Conservation (phyloP, 2,888 invertebrate species). For the Pammene aurita region DNA sequence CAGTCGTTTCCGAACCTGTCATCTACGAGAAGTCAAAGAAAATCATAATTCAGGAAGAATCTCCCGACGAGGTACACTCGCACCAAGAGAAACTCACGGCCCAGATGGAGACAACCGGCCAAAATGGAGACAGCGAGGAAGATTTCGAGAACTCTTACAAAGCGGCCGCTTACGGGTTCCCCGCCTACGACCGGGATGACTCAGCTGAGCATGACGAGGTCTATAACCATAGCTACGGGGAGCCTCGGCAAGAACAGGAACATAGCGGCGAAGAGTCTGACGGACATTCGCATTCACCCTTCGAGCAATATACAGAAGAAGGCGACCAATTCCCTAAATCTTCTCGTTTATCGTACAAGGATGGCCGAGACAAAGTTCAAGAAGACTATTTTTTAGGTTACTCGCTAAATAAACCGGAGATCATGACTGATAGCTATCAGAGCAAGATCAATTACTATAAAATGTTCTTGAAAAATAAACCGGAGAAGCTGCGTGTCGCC, state of each 20-base stretch:
- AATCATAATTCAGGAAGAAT: slow-evolving; percentile 66
- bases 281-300: slow-evolving; percentile 61
- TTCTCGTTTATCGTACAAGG: slow-evolving; percentile 66
- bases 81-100: slow-evolving; percentile 62
- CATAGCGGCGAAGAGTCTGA: slow-evolving; percentile 58
- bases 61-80: slow-evolving; percentile 63
- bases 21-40: slow-evolving; percentile 69
- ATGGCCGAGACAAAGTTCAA: slow-evolving; percentile 66
- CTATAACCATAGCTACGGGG: slow-evolving; percentile 67
- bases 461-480: slow-evolving; percentile 65
- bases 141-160: slow-evolving; percentile 77
- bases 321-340: slow-evolving; percentile 68
- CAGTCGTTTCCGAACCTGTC: slow-evolving; percentile 51
- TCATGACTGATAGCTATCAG: slow-evolving; percentile 61
- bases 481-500: slow-evolving; percentile 56
- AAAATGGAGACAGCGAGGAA: slow-evolving; percentile 74
- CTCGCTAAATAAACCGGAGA: slow-evolving; percentile 68
- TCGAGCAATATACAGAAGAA: slow-evolving; percentile 68
- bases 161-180: slow-evolving; percentile 74
- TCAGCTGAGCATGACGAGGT: slow-evolving; percentile 64
- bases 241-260: slow-evolving; percentile 49
- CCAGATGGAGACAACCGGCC: slow-evolving; percentile 55
- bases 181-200: slow-evolving; percentile 59
- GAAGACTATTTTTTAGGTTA: slow-evolving; percentile 71
- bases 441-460: slow-evolving; percentile 72